phyloP scores from a whole-genome alignment of 2,888 invertebrate species.

The Cactoblastis cactorum region DNA sequence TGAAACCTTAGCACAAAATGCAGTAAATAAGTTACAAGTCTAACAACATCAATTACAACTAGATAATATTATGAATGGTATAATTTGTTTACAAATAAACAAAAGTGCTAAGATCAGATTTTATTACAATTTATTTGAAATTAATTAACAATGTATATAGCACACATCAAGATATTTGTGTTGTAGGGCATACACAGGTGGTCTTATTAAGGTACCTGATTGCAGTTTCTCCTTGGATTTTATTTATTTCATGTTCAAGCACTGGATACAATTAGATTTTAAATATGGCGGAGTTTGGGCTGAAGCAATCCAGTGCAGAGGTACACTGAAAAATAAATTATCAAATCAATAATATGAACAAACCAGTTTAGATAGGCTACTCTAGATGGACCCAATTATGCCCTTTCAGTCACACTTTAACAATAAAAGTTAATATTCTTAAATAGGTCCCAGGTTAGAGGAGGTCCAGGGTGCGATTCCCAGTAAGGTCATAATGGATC shows the following conservation, averaged over 20 bases:
- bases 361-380: too few relatives aligned
- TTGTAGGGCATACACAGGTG: constrained; percentile 49
- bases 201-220: constrained; percentile 46
- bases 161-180: constrained; percentile 38
- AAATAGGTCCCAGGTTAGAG: too few relatives aligned
- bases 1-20: constrained; percentile 56
- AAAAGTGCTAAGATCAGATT: constrained; percentile 60
- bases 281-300: constrained; percentile 44
- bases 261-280: constrained; percentile 45
- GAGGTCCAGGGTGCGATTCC: too few relatives aligned
- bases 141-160: constrained; percentile 36
- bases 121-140: constrained; percentile 34
- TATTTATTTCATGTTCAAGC: constrained; percentile 41
- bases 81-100: constrained; percentile 21
- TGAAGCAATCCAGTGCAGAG: constrained; percentile 60
- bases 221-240: constrained; percentile 48
- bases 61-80: constrained; percentile 22
- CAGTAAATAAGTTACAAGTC: constrained; percentile 31
- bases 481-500: too few relatives aligned
- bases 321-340: constrained; percentile 59
- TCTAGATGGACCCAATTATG: too few relatives aligned
- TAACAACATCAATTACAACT: constrained; percentile 29
- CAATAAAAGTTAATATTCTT: too few relatives aligned
- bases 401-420: too few relatives aligned
- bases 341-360: not conserved